Evolutionary conservation across 2,113 vertebrate species (phyloP), one percentile per base, ranked within the genome.

Genomic region (Apistogramma diplotaenia): DNA sequence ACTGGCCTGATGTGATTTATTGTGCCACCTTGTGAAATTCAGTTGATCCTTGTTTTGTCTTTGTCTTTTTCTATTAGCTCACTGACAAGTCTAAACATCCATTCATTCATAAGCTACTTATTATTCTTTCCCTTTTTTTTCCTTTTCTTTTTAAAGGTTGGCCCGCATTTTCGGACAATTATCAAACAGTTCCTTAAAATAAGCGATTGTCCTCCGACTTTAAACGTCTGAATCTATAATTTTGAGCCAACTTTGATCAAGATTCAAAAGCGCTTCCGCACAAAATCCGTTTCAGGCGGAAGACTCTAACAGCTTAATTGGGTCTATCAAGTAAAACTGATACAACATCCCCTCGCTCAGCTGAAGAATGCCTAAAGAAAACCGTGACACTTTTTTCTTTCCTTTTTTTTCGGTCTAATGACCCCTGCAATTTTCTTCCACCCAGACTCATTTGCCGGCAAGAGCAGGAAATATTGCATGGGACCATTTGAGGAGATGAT

Each of bases 301-400:
- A 85, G 55, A 79, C 19, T 56, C 76, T 89, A 93, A 93, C 72
- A 74, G 78, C 72, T 75, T 94, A 93, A 94, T 92, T 89, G 85
- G 87, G 71, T 85, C 90, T 70, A 92, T 89, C 77, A 87, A 86
- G 89, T 91, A 40, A 90, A 87, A 90, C 85, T 77, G 94, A 93
- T 81, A 78, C 84, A 95, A 95, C 94, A 96, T 95, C 95, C 93
- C 27, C 49, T 85, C 82, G 74, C 84, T 72, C 87, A 51, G 71
- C 73, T 91, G 81, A 89, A 91, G 87, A 85, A 80, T 79, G 31
- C 33, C 87, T 85, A 92, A 88, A 93, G 90, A 91, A 89, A 91
- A 90, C 88, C 79, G 71, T 81, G 76, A 85, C 86, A 85, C 87
- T 86, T 79, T 78, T 74, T 87, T 67, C 65, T 57, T 49, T 67